Percentiles rank a stretch among this genome's conserved stretches.
These are phyloP conservation scores for Leistus spinibarbis DNA, from an alignment of 2,888 invertebrate genomes.

Conservation along the genomic window DNA sequence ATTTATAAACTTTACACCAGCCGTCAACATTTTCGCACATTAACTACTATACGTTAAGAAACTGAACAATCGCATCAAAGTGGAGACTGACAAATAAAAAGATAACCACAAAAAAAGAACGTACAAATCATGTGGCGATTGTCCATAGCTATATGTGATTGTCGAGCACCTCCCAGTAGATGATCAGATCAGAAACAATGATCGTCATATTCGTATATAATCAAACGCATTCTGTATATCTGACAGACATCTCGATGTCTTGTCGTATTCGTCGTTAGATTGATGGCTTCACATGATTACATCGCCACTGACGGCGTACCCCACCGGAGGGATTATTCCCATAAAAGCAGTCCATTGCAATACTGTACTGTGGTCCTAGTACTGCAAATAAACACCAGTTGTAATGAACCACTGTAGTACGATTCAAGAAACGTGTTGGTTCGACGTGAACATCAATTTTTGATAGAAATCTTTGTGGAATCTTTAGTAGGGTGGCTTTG, in stretches of 20 bases:
- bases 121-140: not conserved
- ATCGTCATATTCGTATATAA: conserved; percentile 32
- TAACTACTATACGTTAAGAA: conserved; percentile 33
- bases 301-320: conserved; percentile 36
- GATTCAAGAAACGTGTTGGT: conserved; percentile 43
- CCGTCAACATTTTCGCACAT: conserved; percentile 23
- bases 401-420: conserved; percentile 6
- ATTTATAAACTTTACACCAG: conserved; percentile 24
- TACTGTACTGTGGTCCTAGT: not conserved
- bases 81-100: too few species aligned
- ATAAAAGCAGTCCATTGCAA: not conserved
- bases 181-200: conserved; percentile 28
- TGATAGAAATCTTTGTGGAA: conserved; percentile 50
- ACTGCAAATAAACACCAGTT: not conserved
- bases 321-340: conserved; percentile 13
- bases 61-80: too few species aligned
- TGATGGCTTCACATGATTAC: conserved; percentile 49
- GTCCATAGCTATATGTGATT: not conserved
- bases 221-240: conserved; percentile 24
- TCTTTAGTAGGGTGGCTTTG: conserved; percentile 46
- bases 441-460: conserved; percentile 48
- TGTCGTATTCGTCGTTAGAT: conserved; percentile 30
- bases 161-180: conserved; percentile 19
- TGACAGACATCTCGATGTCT: conserved; percentile 8
- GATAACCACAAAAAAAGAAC: not conserved